These are phyloP conservation scores for Rhaphigaster nebulosa DNA, from an alignment of 2,888 invertebrate genomes.

Conservation along the genomic window DNA sequence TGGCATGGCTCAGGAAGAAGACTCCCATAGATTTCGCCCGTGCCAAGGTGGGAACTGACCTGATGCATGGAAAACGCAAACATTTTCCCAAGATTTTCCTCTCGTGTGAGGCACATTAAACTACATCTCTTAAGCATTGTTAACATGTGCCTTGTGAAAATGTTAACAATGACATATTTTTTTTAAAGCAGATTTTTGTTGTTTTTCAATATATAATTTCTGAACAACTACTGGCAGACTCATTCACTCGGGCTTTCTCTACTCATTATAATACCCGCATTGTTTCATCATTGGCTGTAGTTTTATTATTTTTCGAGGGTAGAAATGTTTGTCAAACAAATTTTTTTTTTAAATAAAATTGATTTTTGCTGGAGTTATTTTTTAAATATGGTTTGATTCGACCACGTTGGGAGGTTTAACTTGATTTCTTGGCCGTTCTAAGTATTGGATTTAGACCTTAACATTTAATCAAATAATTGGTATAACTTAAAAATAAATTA, in stretches of 20 bases:
- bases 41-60: conserved; percentile 2
- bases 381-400: too few species aligned
- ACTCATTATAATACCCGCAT: not conserved
- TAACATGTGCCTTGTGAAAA: conserved; percentile 40
- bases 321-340: not conserved
- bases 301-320: not conserved
- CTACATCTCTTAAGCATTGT: conserved; percentile 7
- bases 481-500: too few species aligned
- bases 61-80: not conserved
- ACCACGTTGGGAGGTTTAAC: too few species aligned
- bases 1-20: not conserved
- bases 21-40: conserved; percentile 38
- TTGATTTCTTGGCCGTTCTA: too few species aligned
- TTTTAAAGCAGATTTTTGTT: not conserved
- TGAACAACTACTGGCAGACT: not conserved
- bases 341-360: too few species aligned
- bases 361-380: too few species aligned
- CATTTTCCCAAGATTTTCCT: conserved; percentile 39
- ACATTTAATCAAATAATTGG: too few species aligned
- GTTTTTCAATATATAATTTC: not conserved
- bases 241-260: not conserved
- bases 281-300: not conserved
- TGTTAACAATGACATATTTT: conserved; percentile 35
- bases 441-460: too few species aligned
- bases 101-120: conserved; percentile 21